Conservation (phyloP, 2,113 vertebrate species). For the Rhagologus leucostigma region DNA sequence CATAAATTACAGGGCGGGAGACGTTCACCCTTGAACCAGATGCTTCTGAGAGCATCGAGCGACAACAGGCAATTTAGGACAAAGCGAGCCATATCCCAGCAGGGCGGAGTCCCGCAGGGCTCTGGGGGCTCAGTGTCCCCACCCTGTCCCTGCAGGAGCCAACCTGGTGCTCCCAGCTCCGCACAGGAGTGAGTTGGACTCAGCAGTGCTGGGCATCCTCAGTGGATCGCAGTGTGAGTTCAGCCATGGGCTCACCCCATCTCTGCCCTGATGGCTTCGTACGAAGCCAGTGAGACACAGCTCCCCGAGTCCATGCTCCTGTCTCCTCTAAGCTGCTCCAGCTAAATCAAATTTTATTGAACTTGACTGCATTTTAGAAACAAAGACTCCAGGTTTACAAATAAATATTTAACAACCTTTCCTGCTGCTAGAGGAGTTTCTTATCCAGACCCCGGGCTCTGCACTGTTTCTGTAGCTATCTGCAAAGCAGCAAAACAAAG, state of each 20-base stretch:
- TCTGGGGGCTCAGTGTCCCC: not conserved
- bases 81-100: not conserved
- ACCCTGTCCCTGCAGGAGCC: not conserved
- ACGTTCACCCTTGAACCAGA: conserved; percentile 47
- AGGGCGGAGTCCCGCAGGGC: not conserved
- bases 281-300: fast-evolving
- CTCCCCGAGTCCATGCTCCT: not conserved
- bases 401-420: conserved; percentile 69
- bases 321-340: not conserved
- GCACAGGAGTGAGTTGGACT: not conserved
- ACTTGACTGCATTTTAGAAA: conserved; percentile 37
- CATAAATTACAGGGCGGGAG: not conserved
- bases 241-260: not conserved
- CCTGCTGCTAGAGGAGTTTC: conserved; percentile 46
- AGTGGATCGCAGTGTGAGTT: not conserved
- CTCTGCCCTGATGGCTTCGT: not conserved
- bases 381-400: conserved; percentile 67
- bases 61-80: not conserved
- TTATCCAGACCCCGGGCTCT: not conserved
- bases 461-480: conserved; percentile 42
- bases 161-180: not conserved
- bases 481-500: conserved; percentile 59
- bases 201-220: not conserved
- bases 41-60: not conserved
- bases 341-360: conserved; percentile 61